Base-by-base conservation (phyloP, 2,797 vertebrate genomes). In the Sebastes kiyomatsui region DNA sequence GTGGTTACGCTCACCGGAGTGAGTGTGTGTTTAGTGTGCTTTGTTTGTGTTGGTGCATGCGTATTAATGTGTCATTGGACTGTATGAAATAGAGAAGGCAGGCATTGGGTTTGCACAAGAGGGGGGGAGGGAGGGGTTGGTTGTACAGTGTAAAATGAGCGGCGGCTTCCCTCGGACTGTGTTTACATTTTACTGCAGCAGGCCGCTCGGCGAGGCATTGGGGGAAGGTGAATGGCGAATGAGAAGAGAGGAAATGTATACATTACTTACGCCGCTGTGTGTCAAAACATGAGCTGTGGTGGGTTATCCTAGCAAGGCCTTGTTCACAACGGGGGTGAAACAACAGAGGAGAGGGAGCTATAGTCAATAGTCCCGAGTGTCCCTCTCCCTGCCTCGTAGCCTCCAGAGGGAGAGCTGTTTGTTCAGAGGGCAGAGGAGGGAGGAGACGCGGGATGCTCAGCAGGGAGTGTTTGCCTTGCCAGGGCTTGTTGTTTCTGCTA, bases 381-480 rank as follows among this genome's bases (percentile, higher is more conserved):
- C 68, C 75, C 72, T 46, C 46, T 82, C 68, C 14, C 27, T 76
- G 52, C 61, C 54, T 32, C 33, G 25, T 23, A 10, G 79, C 72
- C 77, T 85, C 89, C 70, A 28, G 81, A 83, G 92, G 81, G 72
- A 80, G 52, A 61, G 77, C 72, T 90, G 90, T 91, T 93, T 94
- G 82, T 87, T 89, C 78, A 87, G 81, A 83, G 80, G 82, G 60
- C 67, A 61, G 55, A 73, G 72, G 18, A 84, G 75, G 79, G 67
- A 81, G 83, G 79, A 88, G 82, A 64, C 30, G 33, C 0, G 4
- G 68, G 72, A 58, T 81, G 54, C 80, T 78, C 87, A 72, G 67
- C 64, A 18, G 87, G 87, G 87, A 89, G 67, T 80, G 84, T 87
- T 90, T 89, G 70, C 75, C 64, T 71, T 82, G 80, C 80, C 64